phyloP scores from a whole-genome alignment of 2,888 invertebrate genomes.

The Octodonta nipae region DNA sequence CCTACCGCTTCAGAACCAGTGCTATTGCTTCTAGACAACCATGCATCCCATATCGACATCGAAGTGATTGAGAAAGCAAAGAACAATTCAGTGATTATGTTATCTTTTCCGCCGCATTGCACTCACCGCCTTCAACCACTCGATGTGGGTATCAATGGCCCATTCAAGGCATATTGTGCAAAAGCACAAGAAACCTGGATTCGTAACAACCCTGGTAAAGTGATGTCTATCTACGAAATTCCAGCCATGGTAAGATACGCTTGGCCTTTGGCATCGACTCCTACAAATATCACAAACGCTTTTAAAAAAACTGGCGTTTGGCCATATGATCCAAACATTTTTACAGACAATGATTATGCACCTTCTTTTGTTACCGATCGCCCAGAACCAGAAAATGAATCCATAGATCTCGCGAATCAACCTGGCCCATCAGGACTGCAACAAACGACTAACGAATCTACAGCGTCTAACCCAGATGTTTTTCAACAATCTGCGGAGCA shows the following conservation, averaged over 20 bases:
- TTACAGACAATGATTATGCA: constrained; percentile 10
- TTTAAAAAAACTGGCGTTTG: constrained; percentile 17
- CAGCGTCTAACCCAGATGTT: too few relatives aligned
- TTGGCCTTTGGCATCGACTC: constrained; percentile 9
- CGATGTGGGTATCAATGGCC: not conserved
- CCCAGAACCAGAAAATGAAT: constrained; percentile 2
- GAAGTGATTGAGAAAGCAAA: not conserved
- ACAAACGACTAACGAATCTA: not conserved
- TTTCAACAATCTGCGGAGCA: too few relatives aligned
- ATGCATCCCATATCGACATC: not conserved
- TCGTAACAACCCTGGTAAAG: constrained; percentile 13
- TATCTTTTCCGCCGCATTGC: constrained; percentile 1
- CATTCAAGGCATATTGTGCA: constrained; percentile 2
- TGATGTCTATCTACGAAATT: constrained; percentile 13
- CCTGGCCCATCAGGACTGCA: not conserved
- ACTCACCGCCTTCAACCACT: not conserved
- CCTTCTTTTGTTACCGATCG: constrained; percentile 8
- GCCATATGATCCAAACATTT: constrained; percentile 12
- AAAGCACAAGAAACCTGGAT: constrained; percentile 4
- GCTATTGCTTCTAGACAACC: not conserved
- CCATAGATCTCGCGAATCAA: not conserved
- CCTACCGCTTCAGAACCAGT: constrained; percentile 1
- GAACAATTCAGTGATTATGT: not conserved
- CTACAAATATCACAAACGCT: constrained; percentile 9
- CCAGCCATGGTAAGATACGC: constrained; percentile 17